Evolutionary conservation across 2,797 vertebrate genomes (phyloP).

Genomic region (Halcyon leucocephala): DNA sequence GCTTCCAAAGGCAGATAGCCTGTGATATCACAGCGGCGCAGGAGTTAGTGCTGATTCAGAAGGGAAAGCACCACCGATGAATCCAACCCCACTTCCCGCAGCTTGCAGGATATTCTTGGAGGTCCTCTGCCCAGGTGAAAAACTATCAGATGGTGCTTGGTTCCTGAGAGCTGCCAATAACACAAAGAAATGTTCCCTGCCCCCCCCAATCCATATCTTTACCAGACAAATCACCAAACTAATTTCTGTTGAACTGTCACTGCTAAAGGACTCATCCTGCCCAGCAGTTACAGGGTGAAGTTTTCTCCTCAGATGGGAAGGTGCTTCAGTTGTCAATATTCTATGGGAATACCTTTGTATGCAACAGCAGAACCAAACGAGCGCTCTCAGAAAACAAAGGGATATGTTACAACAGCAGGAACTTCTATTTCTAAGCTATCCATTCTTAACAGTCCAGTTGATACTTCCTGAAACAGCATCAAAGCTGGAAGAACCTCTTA

Average conservation of each 20-base stretch:
- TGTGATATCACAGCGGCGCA: neutral
- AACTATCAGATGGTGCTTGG: neutral
- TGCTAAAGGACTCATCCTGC: neutral
- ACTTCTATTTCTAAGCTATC: neutral
- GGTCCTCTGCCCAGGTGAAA: neutral
- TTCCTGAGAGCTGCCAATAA: neutral
- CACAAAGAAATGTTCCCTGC: neutral
- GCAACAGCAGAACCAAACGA: neutral
- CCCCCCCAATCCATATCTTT: neutral
- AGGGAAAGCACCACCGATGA: constrained; percentile 1
- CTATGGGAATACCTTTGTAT: neutral
- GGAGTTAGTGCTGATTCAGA: constrained; percentile 36
- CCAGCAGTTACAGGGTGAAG: neutral
- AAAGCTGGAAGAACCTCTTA: neutral
- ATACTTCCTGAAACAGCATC: neutral
- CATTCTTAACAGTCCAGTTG: neutral
- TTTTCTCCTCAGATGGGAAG: neutral
- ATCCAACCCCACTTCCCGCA: neutral
- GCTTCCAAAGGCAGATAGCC: neutral
- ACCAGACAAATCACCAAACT: neutral
- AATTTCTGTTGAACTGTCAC: neutral
- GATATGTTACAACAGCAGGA: neutral
- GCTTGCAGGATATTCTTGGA: neutral
- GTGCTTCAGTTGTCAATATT: neutral
- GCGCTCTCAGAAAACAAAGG: neutral